A percentile compares a stretch with the other conserved stretches of the same genome.
phyloP scores from a whole-genome alignment of 2,888 invertebrate genomes.

The Parapristionchus giblindavisi region DNA sequence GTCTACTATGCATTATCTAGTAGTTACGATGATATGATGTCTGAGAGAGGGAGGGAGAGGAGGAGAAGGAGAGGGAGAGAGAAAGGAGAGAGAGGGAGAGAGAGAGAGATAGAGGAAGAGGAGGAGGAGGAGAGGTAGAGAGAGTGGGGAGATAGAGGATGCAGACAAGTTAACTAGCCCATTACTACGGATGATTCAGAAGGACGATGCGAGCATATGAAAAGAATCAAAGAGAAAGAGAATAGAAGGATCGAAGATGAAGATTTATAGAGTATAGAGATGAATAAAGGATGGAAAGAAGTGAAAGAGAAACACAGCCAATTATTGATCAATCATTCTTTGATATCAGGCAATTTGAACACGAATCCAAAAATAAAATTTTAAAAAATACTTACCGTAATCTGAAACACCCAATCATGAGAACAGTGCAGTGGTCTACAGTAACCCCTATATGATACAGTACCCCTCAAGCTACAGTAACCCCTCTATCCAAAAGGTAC shows the following conservation, averaged over 20 bases:
- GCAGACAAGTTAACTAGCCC: background rate
- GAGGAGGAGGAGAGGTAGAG: background rate
- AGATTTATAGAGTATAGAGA: too few relatives aligned
- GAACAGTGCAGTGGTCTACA: constrained; percentile 28
- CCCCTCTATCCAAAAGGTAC: constrained; percentile 3
- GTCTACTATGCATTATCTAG: background rate
- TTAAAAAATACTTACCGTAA: background rate
- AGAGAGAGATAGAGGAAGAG: background rate
- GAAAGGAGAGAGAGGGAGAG: constrained; percentile 3
- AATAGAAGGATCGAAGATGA: too few relatives aligned
- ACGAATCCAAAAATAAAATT: too few relatives aligned
- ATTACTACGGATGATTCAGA: background rate
- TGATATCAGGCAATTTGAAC: background rate
- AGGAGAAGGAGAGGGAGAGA: background rate
- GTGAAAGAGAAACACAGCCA: background rate
- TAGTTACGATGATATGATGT: background rate
- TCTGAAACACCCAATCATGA: background rate
- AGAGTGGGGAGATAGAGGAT: background rate
- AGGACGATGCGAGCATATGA: background rate
- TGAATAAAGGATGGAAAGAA: background rate
- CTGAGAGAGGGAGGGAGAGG: background rate
- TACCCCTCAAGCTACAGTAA: constrained; percentile 8
- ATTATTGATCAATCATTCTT: background rate
- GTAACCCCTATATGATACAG: background rate
- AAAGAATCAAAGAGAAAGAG: too few relatives aligned